Evolutionary conservation across 2,797 vertebrate genomes (phyloP), one percentile per base, ranked within the genome.

Genomic region (Acestrorhynchus altus): DNA sequence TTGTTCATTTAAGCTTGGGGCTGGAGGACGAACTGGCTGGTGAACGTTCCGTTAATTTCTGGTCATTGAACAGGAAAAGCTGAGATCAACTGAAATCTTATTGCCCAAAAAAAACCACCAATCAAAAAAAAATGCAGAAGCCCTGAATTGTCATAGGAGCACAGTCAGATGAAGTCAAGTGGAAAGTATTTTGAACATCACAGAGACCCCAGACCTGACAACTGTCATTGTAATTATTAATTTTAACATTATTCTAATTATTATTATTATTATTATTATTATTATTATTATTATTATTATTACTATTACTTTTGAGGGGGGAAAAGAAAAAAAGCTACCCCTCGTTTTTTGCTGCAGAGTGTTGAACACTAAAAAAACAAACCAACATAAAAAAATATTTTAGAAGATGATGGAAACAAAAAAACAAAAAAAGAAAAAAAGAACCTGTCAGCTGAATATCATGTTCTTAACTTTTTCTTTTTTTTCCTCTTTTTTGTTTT

Each of bases 281-380:
- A n/a, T n/a, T n/a, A n/a, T n/a, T n/a, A n/a, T n/a, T n/a, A n/a
- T n/a, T n/a, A n/a, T n/a, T n/a, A 90, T 90, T 92, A 91, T 91
- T 90, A 91, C 81, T 86, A 81, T 92, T 90, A 90, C 89, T 93
- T 92, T 90, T 84, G 49, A 77, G 87, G 91, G 91, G 91, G 89
- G 89, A 87, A 87, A 83, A 84, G 65, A 80, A 78, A 46, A 69
- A 81, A 74, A 46, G 69, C 74, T 76, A 74, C 92, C 93, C 92
- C 92, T 93, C 89, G 87, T 89, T 91, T 92, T 92, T 94, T 94
- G 94, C 94, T 94, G 93, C 94, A 94, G 92, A 94, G 94, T 94
- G 94, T 94, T 94, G 94, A 94, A 94, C 94, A 94, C 93, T 94
- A 94, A 94, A 94, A 94, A 94, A 94, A 92, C 92, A 93, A 94